phyloP scores from a whole-genome alignment of 2,888 invertebrate species.

The Unio pictorum region DNA sequence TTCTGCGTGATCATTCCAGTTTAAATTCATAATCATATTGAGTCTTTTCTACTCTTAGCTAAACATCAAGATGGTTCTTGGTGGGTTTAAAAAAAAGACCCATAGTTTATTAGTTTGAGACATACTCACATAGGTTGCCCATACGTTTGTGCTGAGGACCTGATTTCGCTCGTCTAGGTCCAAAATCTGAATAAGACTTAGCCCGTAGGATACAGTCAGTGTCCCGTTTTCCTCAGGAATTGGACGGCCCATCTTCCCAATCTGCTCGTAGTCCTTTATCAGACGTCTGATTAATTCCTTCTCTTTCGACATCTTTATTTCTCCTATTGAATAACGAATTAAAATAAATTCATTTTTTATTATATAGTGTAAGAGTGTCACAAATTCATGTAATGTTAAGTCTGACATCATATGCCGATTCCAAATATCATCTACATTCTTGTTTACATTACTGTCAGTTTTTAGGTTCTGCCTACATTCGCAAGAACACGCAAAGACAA shows the following conservation, averaged over 20 bases:
- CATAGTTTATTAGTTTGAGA: too few species aligned
- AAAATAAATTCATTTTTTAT: constrained; percentile 1
- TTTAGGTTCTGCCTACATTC: too few species aligned
- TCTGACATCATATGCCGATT: too few species aligned
- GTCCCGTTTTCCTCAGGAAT: constrained; percentile 66
- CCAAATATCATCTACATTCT: too few species aligned
- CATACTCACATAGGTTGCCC: constrained; percentile 70
- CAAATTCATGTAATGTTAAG: too few species aligned
- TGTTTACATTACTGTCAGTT: too few species aligned
- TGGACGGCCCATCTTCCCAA: constrained; percentile 68
- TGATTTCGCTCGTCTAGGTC: constrained; percentile 71
- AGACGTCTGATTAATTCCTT: constrained; percentile 67
- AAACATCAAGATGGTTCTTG: too few species aligned
- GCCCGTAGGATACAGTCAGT: constrained; percentile 65
- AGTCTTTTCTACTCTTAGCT: too few species aligned
- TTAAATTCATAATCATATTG: too few species aligned
- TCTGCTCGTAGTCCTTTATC: constrained; percentile 62
- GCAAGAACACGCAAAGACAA: too few species aligned
- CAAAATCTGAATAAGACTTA: constrained; percentile 71
- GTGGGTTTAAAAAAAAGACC: background rate
- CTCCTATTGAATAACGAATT: constrained; percentile 36
- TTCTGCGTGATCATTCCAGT: too few species aligned
- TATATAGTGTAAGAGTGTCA: too few species aligned
- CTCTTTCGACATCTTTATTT: constrained; percentile 67
- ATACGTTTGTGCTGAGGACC: constrained; percentile 70